phyloP scores from a whole-genome alignment of 2,888 invertebrate genomes.

The Salticus scenicus region DNA sequence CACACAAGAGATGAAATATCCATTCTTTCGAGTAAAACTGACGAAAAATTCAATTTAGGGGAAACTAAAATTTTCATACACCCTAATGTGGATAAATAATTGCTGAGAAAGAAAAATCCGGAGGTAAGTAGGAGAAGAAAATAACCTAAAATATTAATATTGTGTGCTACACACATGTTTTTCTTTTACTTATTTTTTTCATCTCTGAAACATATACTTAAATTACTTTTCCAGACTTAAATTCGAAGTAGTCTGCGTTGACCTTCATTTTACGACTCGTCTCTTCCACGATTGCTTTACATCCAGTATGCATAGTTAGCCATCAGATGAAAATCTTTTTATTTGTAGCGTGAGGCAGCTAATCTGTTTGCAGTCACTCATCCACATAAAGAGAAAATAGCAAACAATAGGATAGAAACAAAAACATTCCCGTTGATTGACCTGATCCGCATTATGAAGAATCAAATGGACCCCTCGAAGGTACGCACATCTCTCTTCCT shows the following conservation, averaged over 20 bases:
- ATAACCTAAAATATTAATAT: no score
- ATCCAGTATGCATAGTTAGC: not conserved
- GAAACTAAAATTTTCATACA: no score
- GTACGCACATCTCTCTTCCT: not conserved
- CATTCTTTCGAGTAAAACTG: no score
- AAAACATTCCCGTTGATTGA: not conserved
- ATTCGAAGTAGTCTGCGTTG: not conserved
- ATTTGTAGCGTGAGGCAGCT: not conserved
- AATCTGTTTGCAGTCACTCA: not conserved
- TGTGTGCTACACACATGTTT: no score
- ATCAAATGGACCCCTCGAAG: constrained; percentile 13
- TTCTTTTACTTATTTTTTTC: no score
- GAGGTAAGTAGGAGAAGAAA: no score
- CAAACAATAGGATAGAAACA: not conserved
- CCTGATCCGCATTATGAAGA: constrained; percentile 1
- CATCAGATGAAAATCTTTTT: not conserved
- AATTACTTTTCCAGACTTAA: not conserved
- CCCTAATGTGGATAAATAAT: no score
- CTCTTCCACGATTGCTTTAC: not conserved
- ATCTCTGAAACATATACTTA: no score
- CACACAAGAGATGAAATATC: no score
- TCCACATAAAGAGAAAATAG: not conserved
- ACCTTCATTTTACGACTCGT: no score
- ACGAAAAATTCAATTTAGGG: no score
- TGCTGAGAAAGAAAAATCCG: no score